Conservation (phyloP, 2,113 vertebrate genomes). For the Malaclemys terrapin region DNA sequence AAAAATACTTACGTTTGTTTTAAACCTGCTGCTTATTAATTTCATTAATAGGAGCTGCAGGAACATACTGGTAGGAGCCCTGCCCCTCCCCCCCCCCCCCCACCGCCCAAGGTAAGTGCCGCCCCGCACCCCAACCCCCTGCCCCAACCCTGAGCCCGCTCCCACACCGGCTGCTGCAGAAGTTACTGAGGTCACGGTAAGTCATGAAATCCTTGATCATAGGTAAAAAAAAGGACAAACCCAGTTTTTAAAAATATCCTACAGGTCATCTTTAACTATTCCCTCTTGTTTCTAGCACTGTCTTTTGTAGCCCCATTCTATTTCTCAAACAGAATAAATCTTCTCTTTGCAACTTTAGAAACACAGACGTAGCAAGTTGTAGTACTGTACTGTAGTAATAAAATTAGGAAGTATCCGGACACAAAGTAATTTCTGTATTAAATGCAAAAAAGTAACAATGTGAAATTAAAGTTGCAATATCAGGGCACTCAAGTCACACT, state of each 20-base stretch:
- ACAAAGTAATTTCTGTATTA: neutral
- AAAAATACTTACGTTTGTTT: no score
- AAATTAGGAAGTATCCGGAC: neutral
- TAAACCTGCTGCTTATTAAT: no score
- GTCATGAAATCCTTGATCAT: no score
- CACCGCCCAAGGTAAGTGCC: no score
- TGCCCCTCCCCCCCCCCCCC: rapidly evolving
- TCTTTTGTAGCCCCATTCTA: rapidly evolving
- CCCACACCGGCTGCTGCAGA: no score
- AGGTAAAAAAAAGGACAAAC: neutral
- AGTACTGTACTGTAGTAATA: neutral
- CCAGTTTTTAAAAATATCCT: neutral
- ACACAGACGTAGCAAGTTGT: neutral
- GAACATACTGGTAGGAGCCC: no score
- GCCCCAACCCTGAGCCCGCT: no score
- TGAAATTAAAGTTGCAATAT: rapidly evolving
- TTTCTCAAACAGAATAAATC: neutral
- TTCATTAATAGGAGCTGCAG: no score
- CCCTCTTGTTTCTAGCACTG: neutral
- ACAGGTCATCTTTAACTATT: neutral
- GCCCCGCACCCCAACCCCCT: no score
- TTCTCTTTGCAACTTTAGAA: neutral
- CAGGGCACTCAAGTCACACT: neutral
- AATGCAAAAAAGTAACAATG: neutral
- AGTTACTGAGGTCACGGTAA: no score